Conservation (phyloP, 2,797 vertebrate genomes). For the Anolis apletophallus region DNA sequence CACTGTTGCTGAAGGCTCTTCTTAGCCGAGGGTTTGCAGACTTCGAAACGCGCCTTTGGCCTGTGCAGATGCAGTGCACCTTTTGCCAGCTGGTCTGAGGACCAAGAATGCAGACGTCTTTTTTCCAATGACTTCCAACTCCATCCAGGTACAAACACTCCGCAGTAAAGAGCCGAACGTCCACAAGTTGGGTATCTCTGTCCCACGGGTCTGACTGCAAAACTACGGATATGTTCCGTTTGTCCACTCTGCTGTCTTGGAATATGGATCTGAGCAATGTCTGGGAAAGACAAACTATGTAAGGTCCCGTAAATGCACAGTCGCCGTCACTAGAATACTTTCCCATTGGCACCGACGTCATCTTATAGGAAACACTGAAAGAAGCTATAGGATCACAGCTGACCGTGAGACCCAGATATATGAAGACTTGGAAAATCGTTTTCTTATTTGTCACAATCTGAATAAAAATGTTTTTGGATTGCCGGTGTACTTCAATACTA, state of each 20-base stretch:
- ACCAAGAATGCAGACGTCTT: slow-evolving; percentile 59
- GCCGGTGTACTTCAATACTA: slow-evolving; percentile 60
- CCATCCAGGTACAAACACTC: slow-evolving; percentile 73
- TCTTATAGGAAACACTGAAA: slow-evolving; percentile 58
- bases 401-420: slow-evolving; percentile 58
- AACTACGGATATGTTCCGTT: slow-evolving; percentile 47
- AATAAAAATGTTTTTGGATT: slow-evolving; percentile 58
- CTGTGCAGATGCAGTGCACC: slow-evolving; percentile 74
- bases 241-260: fast-evolving
- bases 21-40: fast-evolving
- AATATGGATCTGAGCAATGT: slow-evolving; percentile 56
- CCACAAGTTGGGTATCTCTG: slow-evolving; percentile 51
- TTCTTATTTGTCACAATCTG: slow-evolving; percentile 73
- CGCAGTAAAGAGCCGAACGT: slow-evolving; percentile 65
- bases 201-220: slow-evolving; percentile 51
- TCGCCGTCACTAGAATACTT: not conserved
- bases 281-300: slow-evolving; percentile 69
- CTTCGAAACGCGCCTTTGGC: fast-evolving
- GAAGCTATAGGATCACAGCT: slow-evolving; percentile 43
- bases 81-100: slow-evolving; percentile 63
- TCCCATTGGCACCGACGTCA: slow-evolving; percentile 23
- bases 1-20: not conserved
- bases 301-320: slow-evolving; percentile 58
- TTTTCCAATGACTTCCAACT: slow-evolving; percentile 58
- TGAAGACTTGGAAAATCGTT: slow-evolving; percentile 55